Evolutionary conservation across 2,888 invertebrate species (phyloP).

Genomic region (Protula sp.): DNA sequence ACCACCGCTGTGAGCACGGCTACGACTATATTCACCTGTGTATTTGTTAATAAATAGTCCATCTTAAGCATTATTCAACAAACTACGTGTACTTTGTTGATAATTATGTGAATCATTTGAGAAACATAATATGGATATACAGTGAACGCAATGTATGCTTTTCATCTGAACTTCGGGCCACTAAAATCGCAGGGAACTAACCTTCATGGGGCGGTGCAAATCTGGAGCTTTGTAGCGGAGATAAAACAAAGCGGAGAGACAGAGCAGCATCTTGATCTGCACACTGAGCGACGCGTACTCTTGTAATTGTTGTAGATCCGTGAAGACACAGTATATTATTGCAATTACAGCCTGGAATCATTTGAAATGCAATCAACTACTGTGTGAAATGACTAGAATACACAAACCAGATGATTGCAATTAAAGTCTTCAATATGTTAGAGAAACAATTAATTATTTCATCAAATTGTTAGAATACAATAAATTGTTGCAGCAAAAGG

Average conservation of each 20-base stretch:
- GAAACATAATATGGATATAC: no score
- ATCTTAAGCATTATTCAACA: not conserved
- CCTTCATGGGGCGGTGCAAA: conserved; percentile 17
- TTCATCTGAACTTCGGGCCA: no score
- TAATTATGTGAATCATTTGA: not conserved
- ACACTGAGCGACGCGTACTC: conserved; percentile 19
- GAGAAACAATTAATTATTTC: no score
- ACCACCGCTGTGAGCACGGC: conserved; percentile 13
- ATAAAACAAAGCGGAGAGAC: conserved; percentile 17
- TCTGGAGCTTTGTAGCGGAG: conserved; percentile 16
- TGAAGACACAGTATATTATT: conserved; percentile 12
- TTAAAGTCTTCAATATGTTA: no score
- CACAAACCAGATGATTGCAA: no score
- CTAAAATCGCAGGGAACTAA: no score
- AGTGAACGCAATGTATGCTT: no score
- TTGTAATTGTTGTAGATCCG: conserved; percentile 13
- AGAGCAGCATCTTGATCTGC: conserved; percentile 16
- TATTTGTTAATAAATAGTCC: no score
- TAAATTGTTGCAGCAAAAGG: no score
- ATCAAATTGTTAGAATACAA: no score
- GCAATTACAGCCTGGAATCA: conserved; percentile 7
- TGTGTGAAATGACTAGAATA: no score
- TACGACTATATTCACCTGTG: conserved; percentile 19
- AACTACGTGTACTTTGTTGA: not conserved
- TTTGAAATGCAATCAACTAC: no score